Percentiles rank a stretch among this genome's conserved stretches.
Evolutionary conservation across 2,888 invertebrate genomes (phyloP).

Genomic region (Ophion slaviceki): DNA sequence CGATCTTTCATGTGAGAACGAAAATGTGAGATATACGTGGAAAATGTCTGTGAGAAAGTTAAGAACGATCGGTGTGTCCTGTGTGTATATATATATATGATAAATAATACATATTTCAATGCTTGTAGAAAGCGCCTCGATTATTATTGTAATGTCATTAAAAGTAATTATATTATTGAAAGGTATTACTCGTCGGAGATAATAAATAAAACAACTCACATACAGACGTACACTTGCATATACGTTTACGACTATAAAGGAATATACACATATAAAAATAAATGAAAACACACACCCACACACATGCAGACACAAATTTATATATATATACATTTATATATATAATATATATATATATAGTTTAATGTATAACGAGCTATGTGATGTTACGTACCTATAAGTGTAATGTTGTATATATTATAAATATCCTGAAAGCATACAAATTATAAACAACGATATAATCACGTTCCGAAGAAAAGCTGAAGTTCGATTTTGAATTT

Average conservation of each 20-base stretch:
- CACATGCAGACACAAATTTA: conserved; percentile 51
- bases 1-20: neutral
- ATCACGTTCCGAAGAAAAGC: conserved; percentile 37
- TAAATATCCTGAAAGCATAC: conserved; percentile 74
- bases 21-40: conserved; percentile 33
- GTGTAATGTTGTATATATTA: conserved; percentile 82
- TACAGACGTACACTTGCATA: conserved; percentile 50
- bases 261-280: conserved; percentile 63
- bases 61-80: conserved; percentile 68
- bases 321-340: conserved; percentile 68
- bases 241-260: conserved; percentile 62
- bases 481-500: neutral
- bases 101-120: conserved; percentile 59
- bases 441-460: conserved; percentile 72
- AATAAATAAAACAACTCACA: conserved; percentile 28
- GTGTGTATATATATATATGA: conserved; percentile 66
- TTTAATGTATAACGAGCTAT: conserved; percentile 80
- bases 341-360: conserved; percentile 69
- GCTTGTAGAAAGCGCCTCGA: conserved; percentile 67
- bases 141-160: conserved; percentile 69
- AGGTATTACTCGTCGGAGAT: conserved; percentile 47
- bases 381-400: conserved; percentile 83
- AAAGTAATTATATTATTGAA: conserved; percentile 65
- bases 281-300: conserved; percentile 22
- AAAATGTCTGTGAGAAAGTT: conserved; percentile 3